Conservation (phyloP, 2,888 invertebrate species). For the Leucophora obtusa region DNA sequence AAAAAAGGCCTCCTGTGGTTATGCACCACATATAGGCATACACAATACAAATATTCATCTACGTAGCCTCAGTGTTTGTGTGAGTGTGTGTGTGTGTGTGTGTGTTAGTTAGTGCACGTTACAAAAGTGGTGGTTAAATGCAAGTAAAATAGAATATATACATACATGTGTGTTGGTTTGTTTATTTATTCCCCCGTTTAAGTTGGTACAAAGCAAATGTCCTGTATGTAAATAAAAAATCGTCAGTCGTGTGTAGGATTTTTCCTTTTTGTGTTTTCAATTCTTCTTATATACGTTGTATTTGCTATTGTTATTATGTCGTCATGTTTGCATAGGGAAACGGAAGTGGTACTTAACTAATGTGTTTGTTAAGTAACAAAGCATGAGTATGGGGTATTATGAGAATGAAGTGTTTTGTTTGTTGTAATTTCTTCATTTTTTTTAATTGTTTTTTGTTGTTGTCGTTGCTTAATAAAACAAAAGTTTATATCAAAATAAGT, state of each 20-base stretch:
- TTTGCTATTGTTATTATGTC: slow-evolving; percentile 5
- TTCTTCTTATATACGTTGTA: slow-evolving; percentile 20
- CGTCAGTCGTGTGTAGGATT: slow-evolving; percentile 17
- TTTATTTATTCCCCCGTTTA: slow-evolving; percentile 1
- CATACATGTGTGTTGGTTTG: not conserved
- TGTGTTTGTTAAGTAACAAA: slow-evolving; percentile 62
- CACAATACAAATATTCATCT: not conserved
- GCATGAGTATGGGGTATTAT: slow-evolving; percentile 62
- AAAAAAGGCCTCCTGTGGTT: slow-evolving; percentile 53
- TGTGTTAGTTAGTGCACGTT: not conserved
- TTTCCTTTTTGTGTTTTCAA: not conserved
- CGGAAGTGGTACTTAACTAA: slow-evolving; percentile 65
- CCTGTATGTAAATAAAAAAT: slow-evolving; percentile 47
- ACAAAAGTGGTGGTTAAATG: not conserved
- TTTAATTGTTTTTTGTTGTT: slow-evolving; percentile 19
- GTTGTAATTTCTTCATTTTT: slow-evolving; percentile 32
- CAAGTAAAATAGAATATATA: not conserved
- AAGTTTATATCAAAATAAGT: slow-evolving; percentile 48
- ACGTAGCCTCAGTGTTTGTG: not conserved
- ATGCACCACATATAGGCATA: slow-evolving; percentile 26
- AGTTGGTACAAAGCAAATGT: slow-evolving; percentile 43
- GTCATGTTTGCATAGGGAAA: slow-evolving; percentile 36
- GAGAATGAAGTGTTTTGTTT: slow-evolving; percentile 67
- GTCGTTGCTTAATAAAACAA: slow-evolving; percentile 35
- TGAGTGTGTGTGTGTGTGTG: not conserved